Percentiles rank a stretch among this genome's conserved stretches.
Evolutionary conservation across 2,888 invertebrate species (phyloP).

Genomic region (Selenia dentaria): DNA sequence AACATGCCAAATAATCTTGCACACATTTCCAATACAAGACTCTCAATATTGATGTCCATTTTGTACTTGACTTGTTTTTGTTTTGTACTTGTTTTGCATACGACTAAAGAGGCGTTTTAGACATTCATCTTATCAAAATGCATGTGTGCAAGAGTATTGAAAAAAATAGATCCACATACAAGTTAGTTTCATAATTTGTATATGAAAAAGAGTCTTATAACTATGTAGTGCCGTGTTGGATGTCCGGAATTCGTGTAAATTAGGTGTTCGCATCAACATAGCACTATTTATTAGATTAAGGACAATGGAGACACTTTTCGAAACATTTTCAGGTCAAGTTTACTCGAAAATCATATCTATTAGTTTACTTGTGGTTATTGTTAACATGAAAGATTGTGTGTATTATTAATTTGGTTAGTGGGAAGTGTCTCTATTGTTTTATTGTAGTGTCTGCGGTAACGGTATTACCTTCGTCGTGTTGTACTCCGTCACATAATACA

Average conservation of each 20-base stretch:
- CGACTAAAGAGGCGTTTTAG: too few species aligned
- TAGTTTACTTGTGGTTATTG: too few species aligned
- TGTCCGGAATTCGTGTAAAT: conserved; percentile 29
- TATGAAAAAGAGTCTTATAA: conserved; percentile 60
- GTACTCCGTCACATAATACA: conserved; percentile 81
- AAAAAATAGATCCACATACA: conserved; percentile 58
- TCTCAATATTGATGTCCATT: too few species aligned
- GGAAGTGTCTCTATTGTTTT: conserved; percentile 63
- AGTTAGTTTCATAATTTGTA: conserved; percentile 68
- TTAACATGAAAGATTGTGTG: too few species aligned
- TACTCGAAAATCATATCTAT: too few species aligned
- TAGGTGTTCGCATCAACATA: conserved; percentile 52
- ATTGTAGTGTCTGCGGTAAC: conserved; percentile 76
- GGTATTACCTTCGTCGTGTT: conserved; percentile 78
- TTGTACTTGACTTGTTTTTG: too few species aligned
- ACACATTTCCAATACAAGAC: too few species aligned
- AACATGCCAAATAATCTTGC: conserved; percentile 65
- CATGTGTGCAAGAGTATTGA: conserved; percentile 66
- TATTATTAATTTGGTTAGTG: too few species aligned
- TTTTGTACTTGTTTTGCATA: too few species aligned
- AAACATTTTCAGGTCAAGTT: too few species aligned
- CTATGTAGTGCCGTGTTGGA: conserved; percentile 63
- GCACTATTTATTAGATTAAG: conserved; percentile 50
- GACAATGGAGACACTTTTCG: conserved; percentile 63
- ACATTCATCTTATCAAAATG: too few species aligned